These are phyloP conservation scores for Pempheris klunzingeri DNA, from an alignment of 2,797 vertebrate genomes.

Conservation along the genomic window DNA sequence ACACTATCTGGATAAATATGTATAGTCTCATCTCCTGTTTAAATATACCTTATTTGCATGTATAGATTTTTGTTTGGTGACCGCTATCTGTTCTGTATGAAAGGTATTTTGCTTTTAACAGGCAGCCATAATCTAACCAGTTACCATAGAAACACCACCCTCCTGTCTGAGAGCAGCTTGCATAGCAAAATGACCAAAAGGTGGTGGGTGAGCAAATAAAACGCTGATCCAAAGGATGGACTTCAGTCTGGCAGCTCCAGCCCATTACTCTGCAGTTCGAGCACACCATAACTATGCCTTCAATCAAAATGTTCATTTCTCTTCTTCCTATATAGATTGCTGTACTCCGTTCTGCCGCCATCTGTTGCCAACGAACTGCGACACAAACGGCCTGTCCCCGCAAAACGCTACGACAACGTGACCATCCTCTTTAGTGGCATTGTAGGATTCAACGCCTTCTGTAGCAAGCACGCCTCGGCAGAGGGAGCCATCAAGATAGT, in stretches of 20 bases:
- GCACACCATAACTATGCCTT: conserved; percentile 12
- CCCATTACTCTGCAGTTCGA: conserved; percentile 33
- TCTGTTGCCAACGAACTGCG: conserved; percentile 98
- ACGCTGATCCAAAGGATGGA: conserved; percentile 50
- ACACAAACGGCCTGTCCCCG: conserved; percentile 96
- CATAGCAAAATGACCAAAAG: conserved; percentile 74
- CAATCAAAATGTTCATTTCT: conserved; percentile 34
- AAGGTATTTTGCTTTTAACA: conserved; percentile 76
- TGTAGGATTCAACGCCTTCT: conserved; percentile 97
- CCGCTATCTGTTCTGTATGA: conserved; percentile 32
- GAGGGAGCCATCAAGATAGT: conserved; percentile 99
- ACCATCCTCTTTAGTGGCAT: conserved; percentile 99
- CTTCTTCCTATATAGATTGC: conserved; percentile 82
- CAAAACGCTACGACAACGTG: conserved; percentile 97
- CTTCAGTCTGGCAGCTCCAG: conserved; percentile 48
- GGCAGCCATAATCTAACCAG: conserved; percentile 77
- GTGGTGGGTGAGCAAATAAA: conserved; percentile 74
- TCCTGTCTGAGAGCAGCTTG: conserved; percentile 70
- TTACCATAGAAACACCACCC: conserved; percentile 79
- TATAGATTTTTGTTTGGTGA: conserved; percentile 9
- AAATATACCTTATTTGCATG: conserved; percentile 7
- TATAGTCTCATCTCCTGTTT: background rate
- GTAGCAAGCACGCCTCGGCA: conserved; percentile 97
- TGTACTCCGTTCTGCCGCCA: conserved; percentile 97
- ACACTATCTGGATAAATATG: background rate